phyloP scores from a whole-genome alignment of 2,797 vertebrate species.

The Hirundo rustica region DNA sequence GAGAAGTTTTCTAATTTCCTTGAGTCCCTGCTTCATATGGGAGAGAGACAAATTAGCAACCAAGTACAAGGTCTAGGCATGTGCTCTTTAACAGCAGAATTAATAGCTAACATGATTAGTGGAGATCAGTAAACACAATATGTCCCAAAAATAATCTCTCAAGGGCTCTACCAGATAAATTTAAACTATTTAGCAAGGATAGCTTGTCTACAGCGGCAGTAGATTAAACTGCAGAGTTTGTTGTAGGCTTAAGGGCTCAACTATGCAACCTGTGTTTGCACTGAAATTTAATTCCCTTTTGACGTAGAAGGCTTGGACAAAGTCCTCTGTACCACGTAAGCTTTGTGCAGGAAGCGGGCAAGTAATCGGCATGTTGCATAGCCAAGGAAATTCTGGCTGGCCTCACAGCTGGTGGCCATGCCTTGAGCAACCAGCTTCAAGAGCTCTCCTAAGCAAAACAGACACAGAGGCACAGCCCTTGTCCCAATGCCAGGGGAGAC shows the following conservation, averaged over 20 bases:
- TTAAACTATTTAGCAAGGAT: slow-evolving; percentile 22
- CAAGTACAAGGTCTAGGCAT: not conserved
- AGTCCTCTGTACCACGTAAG: not conserved
- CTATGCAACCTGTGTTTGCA: not conserved
- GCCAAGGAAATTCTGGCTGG: not conserved
- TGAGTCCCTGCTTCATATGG: not conserved
- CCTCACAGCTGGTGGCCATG: not conserved
- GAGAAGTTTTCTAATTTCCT: not conserved
- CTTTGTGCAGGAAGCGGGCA: not conserved
- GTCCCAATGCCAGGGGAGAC: not conserved
- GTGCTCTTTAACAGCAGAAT: not conserved
- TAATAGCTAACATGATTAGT: not conserved
- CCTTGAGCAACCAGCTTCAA: not conserved
- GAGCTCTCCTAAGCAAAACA: not conserved
- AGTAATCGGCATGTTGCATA: fast-evolving
- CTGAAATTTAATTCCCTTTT: slow-evolving; percentile 41
- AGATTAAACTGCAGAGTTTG: slow-evolving; percentile 6
- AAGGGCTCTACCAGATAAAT: slow-evolving; percentile 18
- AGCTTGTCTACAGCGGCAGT: not conserved
- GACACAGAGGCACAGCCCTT: not conserved
- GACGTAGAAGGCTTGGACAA: not conserved
- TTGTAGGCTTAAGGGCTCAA: not conserved
- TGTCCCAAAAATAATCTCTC: slow-evolving; percentile 12
- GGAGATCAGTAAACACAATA: slow-evolving; percentile 17
- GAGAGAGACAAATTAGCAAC: not conserved